Evolutionary conservation across 2,797 vertebrate genomes (phyloP).

Genomic region (Rallus crepitans): DNA sequence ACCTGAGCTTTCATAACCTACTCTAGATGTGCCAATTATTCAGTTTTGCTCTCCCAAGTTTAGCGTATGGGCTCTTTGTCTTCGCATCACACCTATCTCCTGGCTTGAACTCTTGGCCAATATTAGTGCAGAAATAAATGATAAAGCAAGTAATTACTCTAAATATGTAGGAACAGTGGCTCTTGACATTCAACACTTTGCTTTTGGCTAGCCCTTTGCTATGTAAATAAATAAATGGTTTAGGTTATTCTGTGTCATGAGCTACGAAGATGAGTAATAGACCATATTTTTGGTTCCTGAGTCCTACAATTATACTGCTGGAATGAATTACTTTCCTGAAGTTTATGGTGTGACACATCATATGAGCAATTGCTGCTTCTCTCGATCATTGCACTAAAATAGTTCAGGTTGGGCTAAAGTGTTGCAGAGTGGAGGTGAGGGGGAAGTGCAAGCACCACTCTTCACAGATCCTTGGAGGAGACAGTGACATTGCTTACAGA

Average conservation of each 20-base stretch:
- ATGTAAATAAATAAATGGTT: constrained; percentile 43
- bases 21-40: constrained; percentile 1
- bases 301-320: constrained; percentile 37
- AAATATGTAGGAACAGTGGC: constrained; percentile 6
- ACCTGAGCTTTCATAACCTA: background rate
- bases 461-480: background rate
- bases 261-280: constrained; percentile 60
- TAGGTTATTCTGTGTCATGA: constrained; percentile 13
- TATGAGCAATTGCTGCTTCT: constrained; percentile 23
- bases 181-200: constrained; percentile 4
- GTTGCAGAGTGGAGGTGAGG: background rate
- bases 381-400: background rate
- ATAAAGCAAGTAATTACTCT: constrained; percentile 22
- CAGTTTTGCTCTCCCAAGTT: background rate
- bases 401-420: background rate
- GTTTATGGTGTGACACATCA: constrained; percentile 63
- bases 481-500: background rate
- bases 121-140: background rate
- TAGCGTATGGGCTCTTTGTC: background rate
- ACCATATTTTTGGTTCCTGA: constrained; percentile 19
- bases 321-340: constrained; percentile 36
- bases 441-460: background rate
- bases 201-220: constrained; percentile 7
- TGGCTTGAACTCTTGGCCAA: background rate
- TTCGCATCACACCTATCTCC: background rate